Evolutionary conservation across 2,888 invertebrate species (phyloP).

Genomic region (Agrilus biguttatus): DNA sequence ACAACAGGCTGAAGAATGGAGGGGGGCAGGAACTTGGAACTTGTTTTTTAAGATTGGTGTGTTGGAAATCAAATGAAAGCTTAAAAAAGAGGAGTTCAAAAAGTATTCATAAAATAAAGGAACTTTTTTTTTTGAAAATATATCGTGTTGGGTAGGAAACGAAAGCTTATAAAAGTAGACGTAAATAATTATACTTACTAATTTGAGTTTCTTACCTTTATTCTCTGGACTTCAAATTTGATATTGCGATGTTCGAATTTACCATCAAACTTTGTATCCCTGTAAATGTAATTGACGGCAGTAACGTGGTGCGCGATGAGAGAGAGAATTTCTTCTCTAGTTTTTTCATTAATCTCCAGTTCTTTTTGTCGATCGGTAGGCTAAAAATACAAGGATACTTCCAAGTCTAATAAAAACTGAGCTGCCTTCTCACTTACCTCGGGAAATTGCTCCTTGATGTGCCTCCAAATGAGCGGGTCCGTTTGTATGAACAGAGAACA

Average conservation of each 20-base stretch:
- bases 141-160: too few species aligned
- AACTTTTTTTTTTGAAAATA: too few species aligned
- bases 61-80: too few species aligned
- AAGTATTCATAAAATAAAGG: too few species aligned
- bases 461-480: slow-evolving; percentile 94
- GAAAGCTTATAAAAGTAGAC: too few species aligned
- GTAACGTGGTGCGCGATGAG: slow-evolving; percentile 97
- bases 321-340: slow-evolving; percentile 91
- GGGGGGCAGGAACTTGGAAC: too few species aligned
- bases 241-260: slow-evolving; percentile 80
- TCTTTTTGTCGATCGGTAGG: slow-evolving; percentile 55
- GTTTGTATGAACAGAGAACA: slow-evolving; percentile 96
- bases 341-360: slow-evolving; percentile 67
- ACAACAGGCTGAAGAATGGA: too few species aligned
- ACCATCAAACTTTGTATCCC: slow-evolving; percentile 89
- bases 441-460: slow-evolving; percentile 69
- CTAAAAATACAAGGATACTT: slow-evolving; percentile 30
- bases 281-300: slow-evolving; percentile 94
- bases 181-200: too few species aligned
- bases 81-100: too few species aligned
- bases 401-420: not conserved
- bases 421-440: slow-evolving; percentile 45
- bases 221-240: slow-evolving; percentile 89
- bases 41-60: too few species aligned
- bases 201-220: slow-evolving; percentile 39